phyloP scores from a whole-genome alignment of 2,888 invertebrate species.

The Macrosiphum euphorbiae region DNA sequence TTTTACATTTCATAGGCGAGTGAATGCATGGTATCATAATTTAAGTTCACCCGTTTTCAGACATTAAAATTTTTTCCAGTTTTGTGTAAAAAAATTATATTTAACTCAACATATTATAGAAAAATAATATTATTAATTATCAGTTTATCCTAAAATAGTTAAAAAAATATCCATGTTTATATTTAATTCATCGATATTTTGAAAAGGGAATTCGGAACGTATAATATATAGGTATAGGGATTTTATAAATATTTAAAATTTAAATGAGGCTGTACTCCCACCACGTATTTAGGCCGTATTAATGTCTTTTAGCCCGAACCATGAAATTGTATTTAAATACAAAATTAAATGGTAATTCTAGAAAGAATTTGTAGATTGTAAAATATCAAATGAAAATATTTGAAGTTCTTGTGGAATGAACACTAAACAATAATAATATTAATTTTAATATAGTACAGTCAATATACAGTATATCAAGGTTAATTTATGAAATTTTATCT shows the following conservation, averaged over 20 bases:
- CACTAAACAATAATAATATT: not conserved
- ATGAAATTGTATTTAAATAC: not conserved
- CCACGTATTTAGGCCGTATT: not conserved
- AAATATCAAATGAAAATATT: not conserved
- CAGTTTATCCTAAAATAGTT: not conserved
- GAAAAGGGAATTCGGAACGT: not conserved
- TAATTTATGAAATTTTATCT: not conserved
- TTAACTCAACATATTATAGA: not conserved
- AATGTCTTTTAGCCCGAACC: not conserved
- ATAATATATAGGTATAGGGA: not conserved
- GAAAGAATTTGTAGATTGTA: not conserved
- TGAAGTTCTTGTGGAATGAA: not conserved
- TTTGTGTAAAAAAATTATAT: not conserved
- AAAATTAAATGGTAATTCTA: not conserved
- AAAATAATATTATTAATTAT: not conserved
- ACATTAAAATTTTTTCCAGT: not conserved
- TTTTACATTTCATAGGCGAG: not conserved
- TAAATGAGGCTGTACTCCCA: not conserved
- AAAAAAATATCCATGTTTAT: not conserved
- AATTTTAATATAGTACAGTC: not conserved
- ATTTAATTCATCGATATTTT: not conserved
- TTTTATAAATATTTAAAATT: not conserved
- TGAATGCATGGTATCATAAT: not conserved
- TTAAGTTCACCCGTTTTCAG: not conserved
- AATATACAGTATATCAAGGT: not conserved